Conservation (phyloP, 1,140 invertebrate species). For the Caenorhabditis inopinata region DNA sequence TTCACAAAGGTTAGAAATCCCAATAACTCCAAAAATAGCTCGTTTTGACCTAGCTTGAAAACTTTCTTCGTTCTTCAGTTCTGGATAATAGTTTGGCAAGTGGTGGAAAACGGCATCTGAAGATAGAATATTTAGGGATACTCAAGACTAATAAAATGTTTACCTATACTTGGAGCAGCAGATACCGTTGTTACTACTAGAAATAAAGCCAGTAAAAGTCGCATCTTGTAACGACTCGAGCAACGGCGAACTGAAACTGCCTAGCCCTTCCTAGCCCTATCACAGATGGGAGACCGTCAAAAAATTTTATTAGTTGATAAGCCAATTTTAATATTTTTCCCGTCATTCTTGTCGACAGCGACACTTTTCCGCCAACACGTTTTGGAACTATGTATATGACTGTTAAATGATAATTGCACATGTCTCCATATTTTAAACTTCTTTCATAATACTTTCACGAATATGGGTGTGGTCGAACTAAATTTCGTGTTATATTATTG, state of each 20-base stretch:
- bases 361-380: background rate
- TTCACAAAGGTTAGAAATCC: constrained; percentile 38
- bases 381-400: background rate
- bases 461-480: background rate
- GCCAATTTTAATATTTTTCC: constrained; percentile 22
- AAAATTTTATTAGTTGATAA: constrained; percentile 26
- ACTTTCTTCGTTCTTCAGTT: background rate
- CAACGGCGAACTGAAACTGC: constrained; percentile 19
- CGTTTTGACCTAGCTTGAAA: constrained; percentile 33
- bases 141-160: background rate
- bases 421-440: background rate
- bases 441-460: constrained; percentile 2
- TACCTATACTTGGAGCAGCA: background rate
- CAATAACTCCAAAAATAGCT: constrained; percentile 40
- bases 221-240: background rate
- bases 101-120: constrained; percentile 7
- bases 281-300: background rate
- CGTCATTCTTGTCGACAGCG: background rate
- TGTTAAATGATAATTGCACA: constrained; percentile 8
- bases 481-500: no score
- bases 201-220: constrained; percentile 25
- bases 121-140: background rate
- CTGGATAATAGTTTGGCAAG: constrained; percentile 26
- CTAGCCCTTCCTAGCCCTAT: background rate
- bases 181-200: background rate